Evolutionary conservation across 1,140 invertebrate genomes (phyloP).

Genomic region (Anadara kagoshimensis): DNA sequence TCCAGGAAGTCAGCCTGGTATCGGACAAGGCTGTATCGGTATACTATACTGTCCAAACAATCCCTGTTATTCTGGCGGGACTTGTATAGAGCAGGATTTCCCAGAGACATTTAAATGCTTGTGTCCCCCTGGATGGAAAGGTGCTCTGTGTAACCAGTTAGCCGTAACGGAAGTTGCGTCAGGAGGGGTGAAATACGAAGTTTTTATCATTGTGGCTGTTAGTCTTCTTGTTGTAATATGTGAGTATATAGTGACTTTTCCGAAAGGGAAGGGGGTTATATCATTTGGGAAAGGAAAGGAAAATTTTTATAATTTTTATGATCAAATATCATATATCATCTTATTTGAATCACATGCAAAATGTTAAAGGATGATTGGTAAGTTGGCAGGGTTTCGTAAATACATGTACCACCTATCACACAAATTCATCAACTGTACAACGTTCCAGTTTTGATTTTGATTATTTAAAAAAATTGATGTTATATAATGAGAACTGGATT

Average conservation of each 20-base stretch:
- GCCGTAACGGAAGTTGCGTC: constrained; percentile 34
- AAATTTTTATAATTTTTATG: too few species aligned
- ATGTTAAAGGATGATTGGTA: too few species aligned
- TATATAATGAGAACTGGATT: too few species aligned
- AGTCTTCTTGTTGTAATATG: constrained; percentile 64
- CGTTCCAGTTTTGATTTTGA: too few species aligned
- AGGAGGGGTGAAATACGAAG: constrained; percentile 62
- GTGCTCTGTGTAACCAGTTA: constrained; percentile 88
- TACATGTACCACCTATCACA: too few species aligned
- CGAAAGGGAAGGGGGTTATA: too few species aligned
- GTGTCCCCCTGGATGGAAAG: constrained; percentile 91
- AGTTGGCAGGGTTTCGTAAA: too few species aligned
- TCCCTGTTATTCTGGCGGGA: constrained; percentile 67
- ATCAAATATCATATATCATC: background rate
- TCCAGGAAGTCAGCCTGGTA: constrained; percentile 32
- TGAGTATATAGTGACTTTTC: too few species aligned
- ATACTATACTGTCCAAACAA: constrained; percentile 49
- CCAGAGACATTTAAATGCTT: constrained; percentile 50
- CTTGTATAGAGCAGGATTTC: constrained; percentile 49
- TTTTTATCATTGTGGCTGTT: constrained; percentile 69
- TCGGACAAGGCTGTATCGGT: constrained; percentile 36
- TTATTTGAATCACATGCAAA: constrained; percentile 1
- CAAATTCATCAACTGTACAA: too few species aligned
- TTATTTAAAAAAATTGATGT: too few species aligned
- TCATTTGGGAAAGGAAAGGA: too few species aligned